Base-by-base conservation (phyloP, 2,888 invertebrate species). In the Amphipyra tragopoginis region DNA sequence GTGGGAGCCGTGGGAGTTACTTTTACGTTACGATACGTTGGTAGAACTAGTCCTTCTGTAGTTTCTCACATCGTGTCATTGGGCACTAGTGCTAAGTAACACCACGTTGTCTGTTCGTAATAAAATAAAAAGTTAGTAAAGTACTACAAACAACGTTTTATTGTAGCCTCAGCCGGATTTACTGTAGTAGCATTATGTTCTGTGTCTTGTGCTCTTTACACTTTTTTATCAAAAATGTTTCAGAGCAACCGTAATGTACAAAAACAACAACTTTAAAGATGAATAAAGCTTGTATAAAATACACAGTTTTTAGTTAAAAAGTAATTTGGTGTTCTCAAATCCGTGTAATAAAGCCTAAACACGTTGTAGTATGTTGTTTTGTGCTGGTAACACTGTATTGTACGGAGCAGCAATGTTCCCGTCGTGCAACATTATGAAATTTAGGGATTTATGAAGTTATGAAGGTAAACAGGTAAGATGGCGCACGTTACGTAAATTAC, bases 401-500 rank as follows among this genome's bases (percentile, higher is more conserved):
- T 40, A n/a, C 39, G 2, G 39, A 1, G 42, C 13, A 10, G 13
- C 13, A 5, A n/a, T 6, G 8, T 5, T 0, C 34, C 9, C 39
- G 29, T 7, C 40, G 11, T 4, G 49, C 40, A 10, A 39, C 38
- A 9, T 11, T 54, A 39, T 68, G 62, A 55, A 52, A 52, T 60
- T 52, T 36, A 39, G 43, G 49, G 54, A 60, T 60, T 70, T 74
- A 52, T 71, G 29, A 58, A 71, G 60, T 60, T 71, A 53, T 43
- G 44, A 56, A 55, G 53, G 66, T 66, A 63, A 51, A 55, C 49
- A 58, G 40, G 58, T 47, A 61, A 71, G 66, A 61, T 40, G 56
- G 72, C 50, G 61, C 34, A 48, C 45, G 58, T 55, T 38, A 59
- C 58, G 58, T 64, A 54, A 70, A 70, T 52, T 45, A 65, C 40